Evolutionary conservation across 2,888 invertebrate genomes (phyloP).

Genomic region (Enchytraeus crypticus): DNA sequence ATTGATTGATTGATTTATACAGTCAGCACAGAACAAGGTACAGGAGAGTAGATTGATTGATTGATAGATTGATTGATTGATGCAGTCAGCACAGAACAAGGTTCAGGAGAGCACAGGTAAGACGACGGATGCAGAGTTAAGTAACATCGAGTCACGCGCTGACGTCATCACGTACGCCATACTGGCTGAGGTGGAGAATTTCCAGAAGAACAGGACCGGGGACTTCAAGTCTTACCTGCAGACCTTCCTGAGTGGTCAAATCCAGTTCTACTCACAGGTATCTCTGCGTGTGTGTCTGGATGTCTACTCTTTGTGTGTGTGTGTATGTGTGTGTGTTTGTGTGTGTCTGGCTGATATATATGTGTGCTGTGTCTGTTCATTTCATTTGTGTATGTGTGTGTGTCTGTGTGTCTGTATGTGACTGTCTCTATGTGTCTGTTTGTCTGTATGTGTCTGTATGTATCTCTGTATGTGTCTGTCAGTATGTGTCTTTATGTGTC

Average conservation of each 20-base stretch:
- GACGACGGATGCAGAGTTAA: slow-evolving; percentile 70
- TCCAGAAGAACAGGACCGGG: slow-evolving; percentile 7
- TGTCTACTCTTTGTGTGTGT: background rate
- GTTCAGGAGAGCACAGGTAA: slow-evolving; percentile 61
- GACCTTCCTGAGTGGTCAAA: slow-evolving; percentile 12
- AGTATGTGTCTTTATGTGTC: background rate
- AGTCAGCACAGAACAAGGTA: too few species aligned
- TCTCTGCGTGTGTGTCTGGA: background rate
- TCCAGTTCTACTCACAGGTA: slow-evolving; percentile 15
- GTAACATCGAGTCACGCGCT: slow-evolving; percentile 71
- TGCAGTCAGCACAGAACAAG: slow-evolving; percentile 27
- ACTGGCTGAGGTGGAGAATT: slow-evolving; percentile 48
- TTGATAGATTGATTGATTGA: too few species aligned
- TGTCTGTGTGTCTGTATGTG: background rate
- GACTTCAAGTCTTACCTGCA: slow-evolving; percentile 16
- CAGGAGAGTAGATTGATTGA: too few species aligned
- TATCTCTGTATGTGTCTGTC: background rate
- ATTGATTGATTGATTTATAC: too few species aligned
- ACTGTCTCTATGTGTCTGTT: background rate
- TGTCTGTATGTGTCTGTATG: background rate
- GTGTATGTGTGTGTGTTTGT: background rate
- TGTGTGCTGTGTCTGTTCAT: background rate
- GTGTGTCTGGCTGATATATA: background rate
- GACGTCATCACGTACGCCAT: slow-evolving; percentile 89
- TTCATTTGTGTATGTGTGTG: background rate